Percentiles rank a stretch among this genome's conserved stretches.
Evolutionary conservation across 2,113 vertebrate species (phyloP).

Genomic region (Dissostichus mawsoni): DNA sequence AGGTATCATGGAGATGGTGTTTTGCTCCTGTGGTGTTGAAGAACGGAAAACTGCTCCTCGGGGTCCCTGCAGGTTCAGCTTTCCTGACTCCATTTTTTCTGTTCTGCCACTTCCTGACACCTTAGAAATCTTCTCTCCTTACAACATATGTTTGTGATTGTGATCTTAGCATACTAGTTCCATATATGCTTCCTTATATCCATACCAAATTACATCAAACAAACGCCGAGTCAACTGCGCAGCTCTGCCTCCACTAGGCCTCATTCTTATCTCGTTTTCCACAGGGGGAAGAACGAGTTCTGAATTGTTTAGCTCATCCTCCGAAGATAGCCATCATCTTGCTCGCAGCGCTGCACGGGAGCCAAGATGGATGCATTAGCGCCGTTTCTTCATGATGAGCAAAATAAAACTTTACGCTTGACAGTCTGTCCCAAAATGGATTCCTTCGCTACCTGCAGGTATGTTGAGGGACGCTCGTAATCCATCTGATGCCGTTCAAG

Average conservation of each 20-base stretch:
- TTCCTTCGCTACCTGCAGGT: constrained; percentile 71
- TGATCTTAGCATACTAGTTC: constrained; percentile 25
- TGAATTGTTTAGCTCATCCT: constrained; percentile 50
- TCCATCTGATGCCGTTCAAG: constrained; percentile 62
- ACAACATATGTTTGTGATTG: constrained; percentile 9
- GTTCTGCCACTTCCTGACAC: constrained; percentile 5
- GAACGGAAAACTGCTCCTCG: constrained; percentile 10
- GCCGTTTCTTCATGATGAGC: constrained; percentile 59
- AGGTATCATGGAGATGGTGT: constrained; percentile 6
- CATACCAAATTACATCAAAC: constrained; percentile 21
- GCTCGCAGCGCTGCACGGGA: constrained; percentile 36
- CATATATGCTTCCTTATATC: constrained; percentile 15
- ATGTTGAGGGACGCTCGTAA: constrained; percentile 48
- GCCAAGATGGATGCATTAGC: constrained; percentile 56
- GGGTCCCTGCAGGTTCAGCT: constrained; percentile 7
- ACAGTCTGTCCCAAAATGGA: constrained; percentile 60
- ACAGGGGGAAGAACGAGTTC: constrained; percentile 18
- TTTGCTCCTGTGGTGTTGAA: constrained; percentile 11
- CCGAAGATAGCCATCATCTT: constrained; percentile 58
- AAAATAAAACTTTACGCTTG: constrained; percentile 68
- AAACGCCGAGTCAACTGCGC: neutral
- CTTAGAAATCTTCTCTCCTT: neutral
- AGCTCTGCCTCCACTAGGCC: constrained; percentile 14
- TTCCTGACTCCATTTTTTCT: constrained; percentile 22
- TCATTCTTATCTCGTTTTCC: constrained; percentile 38